Evolutionary conservation across 2,797 vertebrate species (phyloP).

Genomic region (Malurus splendens): DNA sequence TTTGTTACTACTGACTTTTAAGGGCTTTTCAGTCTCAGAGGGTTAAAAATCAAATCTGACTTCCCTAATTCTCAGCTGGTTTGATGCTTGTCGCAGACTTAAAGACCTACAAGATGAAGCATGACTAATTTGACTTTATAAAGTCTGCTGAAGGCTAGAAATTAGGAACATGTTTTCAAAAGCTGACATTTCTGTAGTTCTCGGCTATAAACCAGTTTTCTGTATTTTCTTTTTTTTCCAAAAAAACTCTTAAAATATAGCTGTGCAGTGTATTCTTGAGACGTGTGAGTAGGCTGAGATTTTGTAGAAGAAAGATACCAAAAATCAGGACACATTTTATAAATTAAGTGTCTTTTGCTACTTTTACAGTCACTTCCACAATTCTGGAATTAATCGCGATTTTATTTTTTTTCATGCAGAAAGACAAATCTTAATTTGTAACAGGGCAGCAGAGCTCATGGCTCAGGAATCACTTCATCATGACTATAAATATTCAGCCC

Average conservation of each 20-base stretch:
- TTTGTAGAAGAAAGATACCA: not conserved
- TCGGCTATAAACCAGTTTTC: not conserved
- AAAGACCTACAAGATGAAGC: not conserved
- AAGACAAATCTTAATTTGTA: conserved; percentile 23
- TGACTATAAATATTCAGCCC: conserved; percentile 25
- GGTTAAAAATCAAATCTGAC: conserved; percentile 11
- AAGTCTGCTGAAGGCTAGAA: conserved; percentile 12
- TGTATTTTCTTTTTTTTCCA: conserved; percentile 21
- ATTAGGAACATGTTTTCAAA: conserved; percentile 10
- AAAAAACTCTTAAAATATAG: not conserved
- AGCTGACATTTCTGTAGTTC: not conserved
- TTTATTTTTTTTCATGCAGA: conserved; percentile 5
- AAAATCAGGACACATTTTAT: not conserved
- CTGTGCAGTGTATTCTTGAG: not conserved
- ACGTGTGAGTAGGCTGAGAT: not conserved
- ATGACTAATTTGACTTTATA: conserved; percentile 20
- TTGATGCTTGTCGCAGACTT: not conserved
- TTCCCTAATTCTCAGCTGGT: not conserved
- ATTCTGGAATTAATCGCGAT: conserved; percentile 22
- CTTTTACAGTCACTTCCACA: not conserved
- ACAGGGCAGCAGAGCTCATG: conserved; percentile 4
- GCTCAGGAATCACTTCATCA: conserved; percentile 23
- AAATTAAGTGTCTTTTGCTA: conserved; percentile 2
- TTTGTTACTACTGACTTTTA: not conserved
- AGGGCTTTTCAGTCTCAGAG: not conserved